Base-by-base conservation (phyloP, 2,888 invertebrate genomes). In the Thecocarcelia acutangulata region DNA sequence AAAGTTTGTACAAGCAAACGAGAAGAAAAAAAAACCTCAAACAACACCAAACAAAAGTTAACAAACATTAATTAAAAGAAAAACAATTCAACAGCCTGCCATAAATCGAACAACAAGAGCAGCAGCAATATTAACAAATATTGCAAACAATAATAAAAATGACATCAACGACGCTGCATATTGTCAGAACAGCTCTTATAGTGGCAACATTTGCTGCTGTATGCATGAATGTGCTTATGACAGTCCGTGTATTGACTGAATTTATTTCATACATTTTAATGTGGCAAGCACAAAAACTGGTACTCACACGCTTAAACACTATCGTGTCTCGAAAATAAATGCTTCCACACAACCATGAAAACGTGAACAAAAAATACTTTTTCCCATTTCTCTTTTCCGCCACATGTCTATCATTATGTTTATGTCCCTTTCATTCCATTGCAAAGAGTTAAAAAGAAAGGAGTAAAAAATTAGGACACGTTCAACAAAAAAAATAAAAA, bases 31-130 rank as follows among this genome's bases (percentile, higher is more conserved):
- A n/a, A 11, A 28, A 4, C 28, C 3, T 28, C 15, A 19, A 28
- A 76, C 74, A 83, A 64, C 83, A 69, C 21, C 69, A 77, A 87
- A 84, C 83, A 85, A 83, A 82, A 85, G 76, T 84, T 80, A 84
- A 83, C 56, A 70, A 80, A 83, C 76, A 75, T 77, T 81, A 80
- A 83, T 78, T 77, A 75, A 83, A 80, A 21, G 24, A 15, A 73
- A 46, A 64, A 76, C 69, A 80, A 77, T 78, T 48, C 68, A 72
- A 48, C 44, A 50, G 58, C 58, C 59, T 66, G 64, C 50, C 24
- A 33, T 52, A 44, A 72, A 59, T 40, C 63, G 48, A 42, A 19
- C 61, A 61, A n/a, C 42, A 28, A 21, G n/a, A 12, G 13, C 15
- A 52, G 24, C 66, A 70, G 24, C 21, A 77, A 69, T n/a, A 37